phyloP scores from a whole-genome alignment of 2,113 vertebrate genomes.

The Platycercus adscitus region DNA sequence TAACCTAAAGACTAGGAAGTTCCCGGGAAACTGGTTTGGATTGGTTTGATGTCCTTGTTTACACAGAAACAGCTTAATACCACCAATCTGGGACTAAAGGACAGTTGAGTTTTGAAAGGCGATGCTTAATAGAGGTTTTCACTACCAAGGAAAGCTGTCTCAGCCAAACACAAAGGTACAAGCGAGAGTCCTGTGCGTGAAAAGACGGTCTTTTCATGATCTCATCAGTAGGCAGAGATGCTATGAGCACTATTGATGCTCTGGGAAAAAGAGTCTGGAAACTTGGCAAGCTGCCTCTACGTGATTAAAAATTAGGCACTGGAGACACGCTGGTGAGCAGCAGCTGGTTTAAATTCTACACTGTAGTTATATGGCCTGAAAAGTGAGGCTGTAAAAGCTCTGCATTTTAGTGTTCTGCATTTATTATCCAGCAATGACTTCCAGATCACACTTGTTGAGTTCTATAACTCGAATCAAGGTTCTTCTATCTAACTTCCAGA shows the following conservation, averaged over 20 bases:
- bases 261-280: slow-evolving; percentile 55
- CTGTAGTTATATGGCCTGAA: slow-evolving; percentile 1
- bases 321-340: slow-evolving; percentile 20
- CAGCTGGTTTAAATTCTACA: slow-evolving; percentile 51
- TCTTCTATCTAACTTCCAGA: slow-evolving; percentile 23
- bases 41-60: background rate
- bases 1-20: background rate
- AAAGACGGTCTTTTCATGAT: background rate
- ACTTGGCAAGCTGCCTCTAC: slow-evolving; percentile 2
- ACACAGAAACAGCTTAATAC: background rate
- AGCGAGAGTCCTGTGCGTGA: background rate
- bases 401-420: slow-evolving; percentile 11
- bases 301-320: slow-evolving; percentile 64
- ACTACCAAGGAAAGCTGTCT: background rate
- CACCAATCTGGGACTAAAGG: background rate
- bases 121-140: background rate
- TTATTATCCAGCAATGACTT: slow-evolving; percentile 55
- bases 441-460: slow-evolving; percentile 54
- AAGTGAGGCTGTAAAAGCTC: slow-evolving; percentile 40
- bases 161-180: background rate
- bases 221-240: slow-evolving; percentile 19
- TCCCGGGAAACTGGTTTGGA: background rate
- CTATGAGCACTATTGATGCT: slow-evolving; percentile 18
- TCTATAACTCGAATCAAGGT: slow-evolving; percentile 43
- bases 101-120: background rate